Conservation (phyloP, 2,888 invertebrate genomes). For the Clostera curtula region DNA sequence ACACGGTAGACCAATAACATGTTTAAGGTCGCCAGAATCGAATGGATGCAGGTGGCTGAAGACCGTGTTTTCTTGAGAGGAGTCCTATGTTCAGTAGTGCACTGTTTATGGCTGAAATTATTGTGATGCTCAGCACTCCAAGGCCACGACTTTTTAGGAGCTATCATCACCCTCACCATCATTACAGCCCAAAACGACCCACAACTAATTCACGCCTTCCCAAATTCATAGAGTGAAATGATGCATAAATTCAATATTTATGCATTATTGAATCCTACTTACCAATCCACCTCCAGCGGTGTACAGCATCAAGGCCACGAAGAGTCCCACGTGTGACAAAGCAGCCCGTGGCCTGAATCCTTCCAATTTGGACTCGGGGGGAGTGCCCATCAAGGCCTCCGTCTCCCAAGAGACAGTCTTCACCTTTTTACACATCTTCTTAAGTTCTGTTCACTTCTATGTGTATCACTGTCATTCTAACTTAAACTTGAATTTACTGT, state of each 20-base stretch:
- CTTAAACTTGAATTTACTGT: no score
- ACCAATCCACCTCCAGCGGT: constrained; percentile 88
- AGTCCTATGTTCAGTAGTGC: no score
- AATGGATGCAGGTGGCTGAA: no score
- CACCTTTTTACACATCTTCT: constrained; percentile 57
- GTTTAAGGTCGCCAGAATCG: no score
- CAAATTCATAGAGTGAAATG: constrained; percentile 1
- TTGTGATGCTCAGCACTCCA: no score
- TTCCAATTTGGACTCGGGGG: constrained; percentile 60
- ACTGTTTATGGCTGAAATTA: no score
- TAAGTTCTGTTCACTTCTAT: constrained; percentile 27
- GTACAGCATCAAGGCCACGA: constrained; percentile 84
- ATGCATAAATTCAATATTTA: no score
- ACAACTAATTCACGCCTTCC: constrained; percentile 7
- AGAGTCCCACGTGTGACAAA: constrained; percentile 82
- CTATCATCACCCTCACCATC: no score
- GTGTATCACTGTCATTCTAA: constrained; percentile 21
- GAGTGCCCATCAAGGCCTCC: constrained; percentile 64
- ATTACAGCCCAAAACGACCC: no score
- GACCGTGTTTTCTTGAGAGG: no score
- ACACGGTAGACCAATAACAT: no score
- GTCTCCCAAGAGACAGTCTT: constrained; percentile 67
- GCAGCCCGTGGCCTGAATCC: constrained; percentile 78
- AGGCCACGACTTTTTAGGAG: no score
- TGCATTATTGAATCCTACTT: constrained; percentile 44